A percentile compares a stretch with the other conserved stretches of the same genome.
Conservation (phyloP, 2,797 vertebrate genomes). For the Hapalemur alaotrensis region DNA sequence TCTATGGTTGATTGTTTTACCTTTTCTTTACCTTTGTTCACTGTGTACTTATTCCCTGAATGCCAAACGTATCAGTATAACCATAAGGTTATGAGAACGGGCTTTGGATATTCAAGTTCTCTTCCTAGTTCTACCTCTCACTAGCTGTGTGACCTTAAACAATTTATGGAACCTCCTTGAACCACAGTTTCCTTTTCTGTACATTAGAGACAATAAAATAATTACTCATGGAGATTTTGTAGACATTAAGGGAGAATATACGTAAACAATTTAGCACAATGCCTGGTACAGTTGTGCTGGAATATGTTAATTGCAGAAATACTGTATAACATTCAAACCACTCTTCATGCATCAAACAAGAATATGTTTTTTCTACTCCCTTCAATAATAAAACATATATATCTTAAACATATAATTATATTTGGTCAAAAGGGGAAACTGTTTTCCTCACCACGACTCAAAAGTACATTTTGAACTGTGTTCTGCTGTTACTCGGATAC, state of each 20-base stretch:
- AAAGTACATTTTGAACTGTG: not conserved
- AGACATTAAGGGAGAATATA: not conserved
- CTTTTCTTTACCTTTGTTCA: not conserved
- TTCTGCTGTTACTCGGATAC: not conserved
- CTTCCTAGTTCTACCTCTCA: not conserved
- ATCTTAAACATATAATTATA: not conserved
- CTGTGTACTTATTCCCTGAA: not conserved
- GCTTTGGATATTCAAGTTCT: not conserved
- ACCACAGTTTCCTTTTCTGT: not conserved
- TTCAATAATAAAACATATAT: constrained; percentile 16
- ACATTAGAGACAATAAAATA: not conserved
- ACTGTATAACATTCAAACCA: not conserved
- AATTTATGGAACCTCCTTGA: not conserved
- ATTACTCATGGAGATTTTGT: not conserved
- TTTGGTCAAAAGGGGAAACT: not conserved
- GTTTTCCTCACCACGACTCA: not conserved
- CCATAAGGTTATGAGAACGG: not conserved
- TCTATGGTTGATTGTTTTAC: not conserved
- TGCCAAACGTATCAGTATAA: not conserved
- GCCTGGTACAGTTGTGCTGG: not conserved
- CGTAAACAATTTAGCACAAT: not conserved
- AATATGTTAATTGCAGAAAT: not conserved
- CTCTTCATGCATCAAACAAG: not conserved
- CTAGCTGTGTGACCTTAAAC: not conserved
- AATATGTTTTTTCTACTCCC: constrained; percentile 19